A percentile compares a stretch with the other conserved stretches of the same genome.
Evolutionary conservation across 2,797 vertebrate species (phyloP).

Genomic region (Molossus molossus): DNA sequence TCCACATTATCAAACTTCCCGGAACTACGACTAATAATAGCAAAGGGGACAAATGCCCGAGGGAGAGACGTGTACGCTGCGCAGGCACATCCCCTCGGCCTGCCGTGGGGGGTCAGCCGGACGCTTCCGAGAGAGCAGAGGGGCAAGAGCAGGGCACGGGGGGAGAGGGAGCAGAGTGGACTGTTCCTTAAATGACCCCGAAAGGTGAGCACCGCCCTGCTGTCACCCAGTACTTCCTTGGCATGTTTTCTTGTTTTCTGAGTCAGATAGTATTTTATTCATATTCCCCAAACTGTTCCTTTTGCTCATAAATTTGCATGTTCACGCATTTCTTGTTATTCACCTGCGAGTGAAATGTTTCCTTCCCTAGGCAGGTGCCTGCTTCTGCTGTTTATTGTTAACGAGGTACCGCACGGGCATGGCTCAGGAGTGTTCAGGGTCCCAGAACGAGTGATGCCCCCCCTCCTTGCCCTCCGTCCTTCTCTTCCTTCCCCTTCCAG

Average conservation of each 20-base stretch:
- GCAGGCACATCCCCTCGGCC: fast-evolving
- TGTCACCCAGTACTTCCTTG: not conserved
- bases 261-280: conserved; percentile 10
- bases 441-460: not conserved
- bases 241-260: not conserved
- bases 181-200: not conserved
- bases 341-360: not conserved
- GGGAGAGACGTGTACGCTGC: not conserved
- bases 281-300: not conserved
- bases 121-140: no score
- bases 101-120: not conserved
- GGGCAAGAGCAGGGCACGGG: not conserved
- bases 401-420: no score
- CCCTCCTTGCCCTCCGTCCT: not conserved
- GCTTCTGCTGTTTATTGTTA: not conserved
- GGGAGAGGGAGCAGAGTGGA: no score
- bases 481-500: not conserved
- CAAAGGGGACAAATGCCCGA: not conserved
- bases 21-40: not conserved
- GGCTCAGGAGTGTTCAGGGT: not conserved
- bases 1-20: not conserved
- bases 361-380: not conserved
- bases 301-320: conserved; percentile 6
- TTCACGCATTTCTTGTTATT: conserved; percentile 24
- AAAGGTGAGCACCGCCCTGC: not conserved